Base-by-base conservation (phyloP, 2,797 vertebrate species). In the Danio kyathit region DNA sequence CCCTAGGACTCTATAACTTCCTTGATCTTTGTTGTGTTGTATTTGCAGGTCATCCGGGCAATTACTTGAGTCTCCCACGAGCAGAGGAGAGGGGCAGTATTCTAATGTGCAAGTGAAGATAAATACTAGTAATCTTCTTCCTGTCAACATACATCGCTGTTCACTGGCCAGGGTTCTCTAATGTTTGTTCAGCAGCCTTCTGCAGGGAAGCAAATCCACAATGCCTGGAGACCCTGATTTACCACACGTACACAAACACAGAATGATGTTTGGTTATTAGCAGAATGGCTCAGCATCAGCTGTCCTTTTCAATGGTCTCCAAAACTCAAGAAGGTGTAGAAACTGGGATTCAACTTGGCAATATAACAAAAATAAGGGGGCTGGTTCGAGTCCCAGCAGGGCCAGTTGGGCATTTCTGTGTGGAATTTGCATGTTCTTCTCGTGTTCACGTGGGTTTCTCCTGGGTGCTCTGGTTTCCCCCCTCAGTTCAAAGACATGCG, bases 61-160 rank as follows among this genome's bases (percentile, higher is more conserved):
- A 90, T 92, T 91, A 91, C 89, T 86, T 90, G 73, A 84, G 84
- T 88, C 91, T 93, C 91, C 90, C 91, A 91, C 82, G 87, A 90
- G 91, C 87, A 87, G 85, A 81, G 49, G 87, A 73, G 79, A 88
- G 87, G 84, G 88, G 82, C 89, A 89, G 89, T 90, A 90, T 89
- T 92, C 92, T 91, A 91, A 92, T 92, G 92, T 92, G 91, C 89
- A 92, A 94, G 94, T 94, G 89, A 91, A 93, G 92, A 94, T 91
- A 92, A 93, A 92, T 91, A 89, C 87, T 90, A 88, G 89, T 94
- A 92, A 94, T 93, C 89, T 91, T 81, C 85, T 85, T 86, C 88
- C 90, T 91, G 87, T 89, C 81, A 79, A 88, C 84, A 91, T 82
- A 86, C 86, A 84, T 88, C 83, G 82, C 84, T 83, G 51, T 77